phyloP scores from a whole-genome alignment of 2,888 invertebrate species.

The Furcula furcula region DNA sequence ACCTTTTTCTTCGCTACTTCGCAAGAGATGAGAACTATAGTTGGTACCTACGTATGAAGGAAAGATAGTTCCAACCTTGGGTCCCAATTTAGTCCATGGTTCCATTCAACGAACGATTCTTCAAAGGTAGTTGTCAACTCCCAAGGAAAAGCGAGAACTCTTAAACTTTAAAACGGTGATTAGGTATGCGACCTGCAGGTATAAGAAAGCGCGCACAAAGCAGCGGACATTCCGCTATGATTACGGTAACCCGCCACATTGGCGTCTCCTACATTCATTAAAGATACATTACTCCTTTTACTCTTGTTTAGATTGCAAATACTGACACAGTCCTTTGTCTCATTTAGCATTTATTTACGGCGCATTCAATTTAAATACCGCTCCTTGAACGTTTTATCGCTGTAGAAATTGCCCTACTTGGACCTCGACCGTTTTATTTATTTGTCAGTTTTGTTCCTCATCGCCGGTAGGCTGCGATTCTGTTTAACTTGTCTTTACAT shows the following conservation, averaged over 20 bases:
- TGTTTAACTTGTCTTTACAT: conserved; percentile 27
- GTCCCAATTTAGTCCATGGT: no score
- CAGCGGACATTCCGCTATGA: conserved; percentile 22
- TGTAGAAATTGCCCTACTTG: conserved; percentile 61
- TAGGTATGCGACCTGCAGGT: no score
- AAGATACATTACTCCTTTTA: conserved; percentile 72
- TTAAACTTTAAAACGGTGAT: no score
- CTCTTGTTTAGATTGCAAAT: conserved; percentile 72
- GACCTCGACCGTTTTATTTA: conserved; percentile 65
- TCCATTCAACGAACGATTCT: no score
- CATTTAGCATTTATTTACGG: conserved; percentile 78
- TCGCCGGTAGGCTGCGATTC: conserved; percentile 47
- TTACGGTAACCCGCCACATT: conserved; percentile 26
- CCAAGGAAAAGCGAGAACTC: no score
- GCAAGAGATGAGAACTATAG: no score
- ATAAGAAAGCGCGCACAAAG: conserved; percentile 15
- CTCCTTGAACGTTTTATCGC: conserved; percentile 72
- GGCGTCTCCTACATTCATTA: conserved; percentile 59
- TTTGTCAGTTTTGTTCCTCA: conserved; percentile 61
- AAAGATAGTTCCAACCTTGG: no score
- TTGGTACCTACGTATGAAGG: no score
- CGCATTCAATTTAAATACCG: conserved; percentile 77
- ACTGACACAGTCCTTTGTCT: conserved; percentile 74
- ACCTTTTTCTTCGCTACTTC: no score
- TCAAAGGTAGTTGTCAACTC: no score